Percentiles rank a stretch among this genome's conserved stretches.
phyloP scores from a whole-genome alignment of 2,888 invertebrate genomes.

The Omphaloscelis lunosa region DNA sequence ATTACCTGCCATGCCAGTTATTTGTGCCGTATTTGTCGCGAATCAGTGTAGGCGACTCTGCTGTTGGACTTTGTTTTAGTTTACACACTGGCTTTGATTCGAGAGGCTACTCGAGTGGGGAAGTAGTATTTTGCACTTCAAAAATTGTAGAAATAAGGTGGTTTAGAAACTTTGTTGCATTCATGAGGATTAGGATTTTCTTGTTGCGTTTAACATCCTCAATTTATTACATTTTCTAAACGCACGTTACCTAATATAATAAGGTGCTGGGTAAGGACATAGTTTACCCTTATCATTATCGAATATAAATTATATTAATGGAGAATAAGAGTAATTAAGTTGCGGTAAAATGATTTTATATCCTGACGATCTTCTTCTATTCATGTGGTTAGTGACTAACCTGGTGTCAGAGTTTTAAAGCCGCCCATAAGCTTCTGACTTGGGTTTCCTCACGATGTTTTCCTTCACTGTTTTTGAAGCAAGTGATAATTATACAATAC shows the following conservation, averaged over 20 bases:
- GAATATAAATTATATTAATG: neutral
- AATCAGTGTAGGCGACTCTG: slow-evolving; percentile 56
- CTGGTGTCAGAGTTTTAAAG: too few relatives aligned
- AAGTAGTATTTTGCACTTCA: neutral
- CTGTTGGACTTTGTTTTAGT: slow-evolving; percentile 23
- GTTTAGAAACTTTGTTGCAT: neutral
- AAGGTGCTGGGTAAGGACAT: neutral
- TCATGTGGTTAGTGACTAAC: too few relatives aligned
- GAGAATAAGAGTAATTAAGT: neutral
- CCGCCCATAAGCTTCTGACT: too few relatives aligned
- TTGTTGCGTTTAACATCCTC: neutral
- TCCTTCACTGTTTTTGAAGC: too few relatives aligned
- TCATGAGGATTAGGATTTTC: neutral
- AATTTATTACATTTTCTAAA: neutral
- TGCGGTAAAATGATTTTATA: neutral
- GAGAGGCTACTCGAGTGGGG: neutral
- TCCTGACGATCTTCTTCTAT: too few relatives aligned
- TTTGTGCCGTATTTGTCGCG: slow-evolving; percentile 63
- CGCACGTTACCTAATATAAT: neutral
- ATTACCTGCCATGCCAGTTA: slow-evolving; percentile 62
- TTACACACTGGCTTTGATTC: slow-evolving; percentile 28
- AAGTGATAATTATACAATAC: too few relatives aligned
- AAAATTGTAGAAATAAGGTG: neutral
- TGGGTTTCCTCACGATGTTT: too few relatives aligned
- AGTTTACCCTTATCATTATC: neutral